Evolutionary conservation across 2,113 vertebrate species (phyloP).

Genomic region (Zapornia atra): DNA sequence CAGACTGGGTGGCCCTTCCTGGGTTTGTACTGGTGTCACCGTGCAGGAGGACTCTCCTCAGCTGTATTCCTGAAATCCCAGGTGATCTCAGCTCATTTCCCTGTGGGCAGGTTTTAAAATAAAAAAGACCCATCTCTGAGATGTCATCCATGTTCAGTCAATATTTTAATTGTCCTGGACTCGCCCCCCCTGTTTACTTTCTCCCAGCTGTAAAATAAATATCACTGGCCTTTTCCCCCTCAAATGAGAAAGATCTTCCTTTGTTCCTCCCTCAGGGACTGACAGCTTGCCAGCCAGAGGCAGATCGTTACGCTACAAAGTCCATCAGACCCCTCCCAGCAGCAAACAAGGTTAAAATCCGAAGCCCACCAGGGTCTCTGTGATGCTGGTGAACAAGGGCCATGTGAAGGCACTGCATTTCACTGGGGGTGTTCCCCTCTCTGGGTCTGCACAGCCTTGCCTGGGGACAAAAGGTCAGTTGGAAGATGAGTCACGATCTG

Average conservation of each 20-base stretch:
- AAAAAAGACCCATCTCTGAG: background rate
- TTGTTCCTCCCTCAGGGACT: constrained; percentile 10
- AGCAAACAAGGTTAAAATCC: background rate
- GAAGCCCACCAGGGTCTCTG: background rate
- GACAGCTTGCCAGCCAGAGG: background rate
- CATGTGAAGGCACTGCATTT: background rate
- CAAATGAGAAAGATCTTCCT: background rate
- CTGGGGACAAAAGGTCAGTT: background rate
- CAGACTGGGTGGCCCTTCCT: background rate
- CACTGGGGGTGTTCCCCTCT: background rate
- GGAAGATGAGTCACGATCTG: fast-evolving
- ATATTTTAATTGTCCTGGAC: constrained; percentile 17
- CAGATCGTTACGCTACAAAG: background rate
- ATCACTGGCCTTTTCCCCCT: background rate
- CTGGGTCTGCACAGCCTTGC: background rate
- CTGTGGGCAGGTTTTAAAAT: background rate
- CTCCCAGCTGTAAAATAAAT: constrained; percentile 13
- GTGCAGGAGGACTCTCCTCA: background rate
- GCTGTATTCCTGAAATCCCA: background rate
- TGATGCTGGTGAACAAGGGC: background rate
- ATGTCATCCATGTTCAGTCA: background rate
- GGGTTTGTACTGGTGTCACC: background rate
- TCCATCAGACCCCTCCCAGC: background rate
- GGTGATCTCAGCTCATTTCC: background rate
- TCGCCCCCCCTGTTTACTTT: background rate